Base-by-base conservation (phyloP, 2,113 vertebrate species). In the Plotosus lineatus region DNA sequence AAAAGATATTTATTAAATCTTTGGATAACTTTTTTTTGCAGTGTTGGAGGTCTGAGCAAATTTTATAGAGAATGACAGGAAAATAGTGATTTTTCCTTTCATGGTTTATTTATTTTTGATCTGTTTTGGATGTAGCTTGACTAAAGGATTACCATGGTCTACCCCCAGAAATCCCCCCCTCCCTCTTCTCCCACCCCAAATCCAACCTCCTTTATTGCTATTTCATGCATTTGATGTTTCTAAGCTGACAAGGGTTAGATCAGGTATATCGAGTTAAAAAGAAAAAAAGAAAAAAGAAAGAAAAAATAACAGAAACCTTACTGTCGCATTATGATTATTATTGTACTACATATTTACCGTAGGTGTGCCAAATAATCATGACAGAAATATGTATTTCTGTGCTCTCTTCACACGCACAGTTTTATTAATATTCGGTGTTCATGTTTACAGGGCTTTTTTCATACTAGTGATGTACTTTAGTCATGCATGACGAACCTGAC, bases 401-500 rank as follows among this genome's bases (percentile, higher is more conserved):
- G 90, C 89, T 91, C 88, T 81, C 77, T 89, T 83, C 89, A 91
- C 83, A 87, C 86, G 88, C 89, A 86, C 83, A 88, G 83, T 86
- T 89, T 80, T 56, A 84, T 89, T 88, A 82, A 86, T 86, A 83
- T 90, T 89, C 61, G 87, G 83, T 91, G 83, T 88, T 90, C 89
- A 90, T 89, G 85, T 90, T 90, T 91, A 92, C 91, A 91, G 91
- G 90, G 90, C 91, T 92, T 86, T 92, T 81, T 92, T 92, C 89
- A 92, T 86, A 91, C 88, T 90, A 90, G 90, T 89, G 89, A 92
- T 86, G 86, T 91, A 92, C 86, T 82, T 79, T 90, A 92, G 91
- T 91, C 89, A 90, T 93, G 92, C 93, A 94, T 93, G 93, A 90
- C 90, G 85, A 92, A 91, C 91, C 92, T 92, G 81, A 78, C 91